A percentile compares a stretch with the other conserved stretches of the same genome.
Evolutionary conservation across 2,797 vertebrate species (phyloP).

Genomic region (Acipenser transmontanus): DNA sequence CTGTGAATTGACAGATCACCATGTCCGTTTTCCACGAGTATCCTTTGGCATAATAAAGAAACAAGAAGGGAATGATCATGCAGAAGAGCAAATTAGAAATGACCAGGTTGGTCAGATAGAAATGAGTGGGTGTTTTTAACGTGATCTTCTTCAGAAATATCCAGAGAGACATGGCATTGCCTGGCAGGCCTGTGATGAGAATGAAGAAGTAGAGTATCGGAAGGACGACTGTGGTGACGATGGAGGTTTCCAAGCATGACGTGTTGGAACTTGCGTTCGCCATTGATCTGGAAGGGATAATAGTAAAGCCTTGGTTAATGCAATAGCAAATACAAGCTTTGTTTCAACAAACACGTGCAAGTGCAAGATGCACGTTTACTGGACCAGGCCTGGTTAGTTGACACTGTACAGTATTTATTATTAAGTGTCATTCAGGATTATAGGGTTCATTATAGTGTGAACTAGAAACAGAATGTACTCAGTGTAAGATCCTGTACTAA

Average conservation of each 20-base stretch:
- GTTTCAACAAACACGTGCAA: too few relatives aligned
- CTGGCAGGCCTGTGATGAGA: slow-evolving; percentile 56
- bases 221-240: slow-evolving; percentile 51
- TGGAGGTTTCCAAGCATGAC: slow-evolving; percentile 36
- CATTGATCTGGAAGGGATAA: slow-evolving; percentile 34
- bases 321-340: neutral
- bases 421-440: too few relatives aligned
- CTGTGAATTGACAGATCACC: slow-evolving; percentile 42
- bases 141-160: slow-evolving; percentile 52
- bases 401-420: too few relatives aligned
- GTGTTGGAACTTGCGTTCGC: slow-evolving; percentile 18
- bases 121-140: slow-evolving; percentile 54
- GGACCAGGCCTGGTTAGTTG: too few relatives aligned
- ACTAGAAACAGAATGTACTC: too few relatives aligned
- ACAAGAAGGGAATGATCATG: slow-evolving; percentile 66
- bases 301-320: neutral
- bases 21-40: slow-evolving; percentile 38
- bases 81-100: slow-evolving; percentile 69
- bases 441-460: too few relatives aligned
- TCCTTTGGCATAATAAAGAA: slow-evolving; percentile 57
- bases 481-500: too few relatives aligned
- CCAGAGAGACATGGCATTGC: slow-evolving; percentile 67
- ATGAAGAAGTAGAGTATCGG: slow-evolving; percentile 60
- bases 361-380: too few relatives aligned
- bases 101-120: slow-evolving; percentile 71